Percentiles rank a stretch among this genome's conserved stretches.
Conservation (phyloP, 2,113 vertebrate genomes). For the Calonectris borealis region DNA sequence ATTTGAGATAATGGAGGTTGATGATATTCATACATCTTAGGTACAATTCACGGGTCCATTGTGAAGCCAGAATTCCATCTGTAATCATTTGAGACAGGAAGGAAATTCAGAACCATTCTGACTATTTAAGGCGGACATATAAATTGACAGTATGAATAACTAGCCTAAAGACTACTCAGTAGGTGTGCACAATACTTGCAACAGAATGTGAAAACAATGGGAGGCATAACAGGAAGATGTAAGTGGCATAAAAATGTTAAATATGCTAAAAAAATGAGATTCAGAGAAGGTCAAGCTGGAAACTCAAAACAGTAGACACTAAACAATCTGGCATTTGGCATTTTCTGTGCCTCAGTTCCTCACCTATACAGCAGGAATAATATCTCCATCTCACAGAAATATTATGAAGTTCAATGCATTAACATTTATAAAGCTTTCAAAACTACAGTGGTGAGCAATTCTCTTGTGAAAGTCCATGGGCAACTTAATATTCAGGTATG, state of each 20-base stretch:
- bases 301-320: neutral
- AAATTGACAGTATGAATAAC: neutral
- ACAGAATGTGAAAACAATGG: neutral
- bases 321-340: neutral
- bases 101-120: neutral
- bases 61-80: neutral
- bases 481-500: conserved; percentile 12
- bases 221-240: neutral
- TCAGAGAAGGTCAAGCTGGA: neutral
- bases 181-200: neutral
- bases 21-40: neutral
- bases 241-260: neutral
- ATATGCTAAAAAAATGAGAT: neutral
- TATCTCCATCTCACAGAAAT: neutral
- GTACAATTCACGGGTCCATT: neutral
- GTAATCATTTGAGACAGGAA: neutral
- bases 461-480: neutral
- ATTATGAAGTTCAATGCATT: neutral
- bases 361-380: neutral
- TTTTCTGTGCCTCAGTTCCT: neutral
- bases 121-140: neutral
- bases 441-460: conserved; percentile 7
- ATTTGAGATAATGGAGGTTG: neutral
- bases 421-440: neutral
- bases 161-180: neutral